Percentiles rank a stretch among this genome's conserved stretches.
Conservation (phyloP, 2,888 invertebrate species). For the Idaea straminata region DNA sequence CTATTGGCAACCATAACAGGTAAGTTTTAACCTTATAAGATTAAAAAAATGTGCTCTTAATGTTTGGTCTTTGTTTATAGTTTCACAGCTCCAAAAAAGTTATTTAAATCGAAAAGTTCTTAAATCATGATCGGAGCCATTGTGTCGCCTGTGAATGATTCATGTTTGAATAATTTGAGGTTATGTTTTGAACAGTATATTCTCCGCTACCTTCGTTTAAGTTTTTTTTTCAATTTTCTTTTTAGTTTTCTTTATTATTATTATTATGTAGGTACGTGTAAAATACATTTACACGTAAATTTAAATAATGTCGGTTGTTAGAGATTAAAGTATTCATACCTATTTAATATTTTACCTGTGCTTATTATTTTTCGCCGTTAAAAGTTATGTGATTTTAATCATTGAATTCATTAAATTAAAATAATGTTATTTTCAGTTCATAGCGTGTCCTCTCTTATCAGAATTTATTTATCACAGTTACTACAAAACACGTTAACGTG, state of each 20-base stretch:
- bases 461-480: conserved; percentile 18
- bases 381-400: too few relatives aligned
- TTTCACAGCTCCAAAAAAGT: conserved; percentile 18
- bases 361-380: too few relatives aligned
- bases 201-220: conserved; percentile 9
- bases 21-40: conserved; percentile 44
- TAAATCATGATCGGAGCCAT: neutral
- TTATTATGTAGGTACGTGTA: too few relatives aligned
- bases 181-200: conserved; percentile 39
- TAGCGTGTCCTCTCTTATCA: conserved; percentile 13
- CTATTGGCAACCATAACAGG: conserved; percentile 72
- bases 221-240: conserved; percentile 13
- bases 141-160: conserved; percentile 29
- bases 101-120: neutral
- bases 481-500: conserved; percentile 17
- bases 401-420: too few relatives aligned
- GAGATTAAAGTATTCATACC: too few relatives aligned
- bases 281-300: too few relatives aligned
- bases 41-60: neutral
- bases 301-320: too few relatives aligned
- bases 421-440: neutral
- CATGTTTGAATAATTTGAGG: conserved; percentile 40
- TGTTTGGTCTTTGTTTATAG: neutral
- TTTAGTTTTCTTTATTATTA: too few relatives aligned
- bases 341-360: too few relatives aligned